Evolutionary conservation across 2,113 vertebrate genomes (phyloP).

Genomic region (Cephalopholis sonnerati): DNA sequence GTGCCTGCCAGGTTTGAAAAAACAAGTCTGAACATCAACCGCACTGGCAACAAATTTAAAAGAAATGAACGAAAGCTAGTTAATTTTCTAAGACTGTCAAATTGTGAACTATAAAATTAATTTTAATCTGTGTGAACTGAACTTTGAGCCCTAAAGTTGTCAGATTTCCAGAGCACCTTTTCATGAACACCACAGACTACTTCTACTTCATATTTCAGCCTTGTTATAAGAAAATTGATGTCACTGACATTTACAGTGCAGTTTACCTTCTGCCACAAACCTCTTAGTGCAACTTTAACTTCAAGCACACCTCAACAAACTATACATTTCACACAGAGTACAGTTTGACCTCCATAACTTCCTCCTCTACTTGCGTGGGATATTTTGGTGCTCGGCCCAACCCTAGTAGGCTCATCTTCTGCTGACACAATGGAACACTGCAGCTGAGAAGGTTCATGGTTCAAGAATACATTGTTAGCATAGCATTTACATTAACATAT

Average conservation of each 20-base stretch:
- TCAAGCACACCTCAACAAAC: background rate
- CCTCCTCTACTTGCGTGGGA: background rate
- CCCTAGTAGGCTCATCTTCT: slow-evolving; percentile 50
- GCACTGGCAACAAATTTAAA: too few species aligned
- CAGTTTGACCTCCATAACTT: background rate
- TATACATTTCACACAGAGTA: background rate
- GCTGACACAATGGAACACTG: slow-evolving; percentile 35
- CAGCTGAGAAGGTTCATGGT: slow-evolving; percentile 19
- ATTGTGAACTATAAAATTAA: too few species aligned
- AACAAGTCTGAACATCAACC: too few species aligned
- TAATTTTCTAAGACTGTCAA: too few species aligned
- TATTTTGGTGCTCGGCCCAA: slow-evolving; percentile 24
- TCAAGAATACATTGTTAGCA: slow-evolving; percentile 1
- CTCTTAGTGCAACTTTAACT: background rate
- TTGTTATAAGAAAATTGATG: background rate
- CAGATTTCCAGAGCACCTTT: background rate
- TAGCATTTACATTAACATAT: background rate
- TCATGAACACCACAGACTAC: background rate
- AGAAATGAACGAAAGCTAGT: too few species aligned
- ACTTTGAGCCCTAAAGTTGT: background rate
- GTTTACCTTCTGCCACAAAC: background rate
- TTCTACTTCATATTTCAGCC: background rate
- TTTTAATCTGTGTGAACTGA: too few species aligned
- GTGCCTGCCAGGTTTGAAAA: too few species aligned
- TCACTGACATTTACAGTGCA: background rate